Percentiles rank a stretch among this genome's conserved stretches.
Conservation (phyloP, 2,797 vertebrate species). For the Anguilla anguilla region DNA sequence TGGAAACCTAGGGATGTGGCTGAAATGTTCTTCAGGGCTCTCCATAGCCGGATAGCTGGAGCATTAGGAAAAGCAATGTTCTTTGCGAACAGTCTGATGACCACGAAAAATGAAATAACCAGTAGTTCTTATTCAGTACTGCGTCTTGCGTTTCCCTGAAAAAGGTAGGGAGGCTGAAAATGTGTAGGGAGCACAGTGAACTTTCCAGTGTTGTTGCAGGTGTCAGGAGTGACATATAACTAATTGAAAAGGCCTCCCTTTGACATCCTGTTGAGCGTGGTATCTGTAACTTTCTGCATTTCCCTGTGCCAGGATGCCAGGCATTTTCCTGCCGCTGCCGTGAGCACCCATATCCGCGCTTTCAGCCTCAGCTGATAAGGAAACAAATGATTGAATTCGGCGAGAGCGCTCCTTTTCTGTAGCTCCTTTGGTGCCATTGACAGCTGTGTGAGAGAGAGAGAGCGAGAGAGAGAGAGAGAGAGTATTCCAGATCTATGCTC, state of each 20-base stretch:
- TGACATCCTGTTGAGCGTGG: neutral
- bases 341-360: constrained; percentile 12
- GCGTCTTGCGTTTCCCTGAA: neutral
- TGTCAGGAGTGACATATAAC: neutral
- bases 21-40: neutral
- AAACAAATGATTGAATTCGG: neutral
- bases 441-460: neutral
- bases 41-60: neutral
- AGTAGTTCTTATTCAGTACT: neutral
- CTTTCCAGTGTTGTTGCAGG: neutral
- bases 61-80: neutral
- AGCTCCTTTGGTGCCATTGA: neutral
- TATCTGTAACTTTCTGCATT: neutral
- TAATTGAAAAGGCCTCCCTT: neutral
- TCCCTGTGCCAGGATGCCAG: neutral
- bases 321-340: neutral
- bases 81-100: neutral
- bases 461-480: too few relatives aligned
- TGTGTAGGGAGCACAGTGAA: neutral
- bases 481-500: neutral
- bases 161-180: neutral
- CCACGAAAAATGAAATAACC: neutral
- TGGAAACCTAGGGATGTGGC: neutral
- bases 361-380: constrained; percentile 1
- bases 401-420: neutral